Evolutionary conservation across 1,140 invertebrate species (phyloP), one percentile per base, ranked within the genome.

Genomic region (Bombus impatiens): DNA sequence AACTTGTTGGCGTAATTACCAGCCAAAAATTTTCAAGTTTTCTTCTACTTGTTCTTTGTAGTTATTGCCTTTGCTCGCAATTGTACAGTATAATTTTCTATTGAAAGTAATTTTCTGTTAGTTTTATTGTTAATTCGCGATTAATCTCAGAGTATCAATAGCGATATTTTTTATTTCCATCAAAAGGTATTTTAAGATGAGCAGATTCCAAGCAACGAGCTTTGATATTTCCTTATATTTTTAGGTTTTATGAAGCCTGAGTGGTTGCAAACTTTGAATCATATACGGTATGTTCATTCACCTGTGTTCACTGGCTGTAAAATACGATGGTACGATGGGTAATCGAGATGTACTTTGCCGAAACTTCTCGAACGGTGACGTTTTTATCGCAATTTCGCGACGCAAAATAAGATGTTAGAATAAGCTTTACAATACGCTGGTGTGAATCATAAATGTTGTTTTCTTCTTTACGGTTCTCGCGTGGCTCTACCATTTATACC

Each of bases 401-500:
- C 40, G 57, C 77, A 57, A n/a, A 62, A 67, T 53, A 53, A 53
- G 47, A 72, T 86, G 68, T 57, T 22, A 10, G 37, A 65, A 85
- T 42, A 42, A 3, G 40, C 12, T 72, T 72, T 80, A 85, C 67
- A 79, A 80, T 68, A 71, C 65, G 65, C 15, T 74, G 65, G 57
- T 67, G 32, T 77, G 87, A 89, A 83, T 89, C 84, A 83, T 83
- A 75, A 82, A 79, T 68, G 70, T 59, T 82, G 72, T 71, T 44
- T 35, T n/a, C 74, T 71, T 18, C 62, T 83, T 86, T 78, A 86
- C 35, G 18, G 65, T 35, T n/a, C 65, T 37, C 71, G 25, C 40
- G 35, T 37, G 74, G 28, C 62, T 65, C 65, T 37, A 75, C 74
- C 59, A 76, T 88, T 86, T 86, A 86, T 76, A 88, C 71, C 79